phyloP scores from a whole-genome alignment of 2,113 vertebrate genomes.

The Diadophis punctatus region DNA sequence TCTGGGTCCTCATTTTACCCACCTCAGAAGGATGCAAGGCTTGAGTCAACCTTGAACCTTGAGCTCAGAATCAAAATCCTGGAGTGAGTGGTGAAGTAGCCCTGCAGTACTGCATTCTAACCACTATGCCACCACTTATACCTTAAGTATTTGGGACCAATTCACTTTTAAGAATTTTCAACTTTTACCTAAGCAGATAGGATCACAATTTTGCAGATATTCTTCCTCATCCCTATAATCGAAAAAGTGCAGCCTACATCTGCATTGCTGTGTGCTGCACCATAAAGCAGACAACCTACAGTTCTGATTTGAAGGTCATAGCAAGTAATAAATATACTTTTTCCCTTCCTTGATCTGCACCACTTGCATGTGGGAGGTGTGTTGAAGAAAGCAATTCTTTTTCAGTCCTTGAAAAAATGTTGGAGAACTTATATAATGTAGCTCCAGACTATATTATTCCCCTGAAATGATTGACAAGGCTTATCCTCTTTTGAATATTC shows the following conservation, averaged over 20 bases:
- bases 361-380: neutral
- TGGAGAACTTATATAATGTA: neutral
- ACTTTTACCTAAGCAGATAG: neutral
- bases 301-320: neutral
- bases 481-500: neutral
- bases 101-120: too few relatives aligned
- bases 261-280: neutral
- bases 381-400: neutral
- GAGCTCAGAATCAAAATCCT: too few relatives aligned
- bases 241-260: neutral
- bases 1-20: too few relatives aligned
- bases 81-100: too few relatives aligned
- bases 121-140: neutral
- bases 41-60: too few relatives aligned
- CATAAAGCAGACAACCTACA: neutral
- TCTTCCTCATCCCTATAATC: neutral
- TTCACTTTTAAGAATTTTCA: neutral
- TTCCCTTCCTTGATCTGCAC: neutral
- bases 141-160: neutral
- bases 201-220: neutral
- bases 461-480: neutral
- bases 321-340: neutral
- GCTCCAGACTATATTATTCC: neutral
- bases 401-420: neutral
- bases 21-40: too few relatives aligned